Conservation (phyloP, 2,113 vertebrate genomes). For the Catharus minimus region DNA sequence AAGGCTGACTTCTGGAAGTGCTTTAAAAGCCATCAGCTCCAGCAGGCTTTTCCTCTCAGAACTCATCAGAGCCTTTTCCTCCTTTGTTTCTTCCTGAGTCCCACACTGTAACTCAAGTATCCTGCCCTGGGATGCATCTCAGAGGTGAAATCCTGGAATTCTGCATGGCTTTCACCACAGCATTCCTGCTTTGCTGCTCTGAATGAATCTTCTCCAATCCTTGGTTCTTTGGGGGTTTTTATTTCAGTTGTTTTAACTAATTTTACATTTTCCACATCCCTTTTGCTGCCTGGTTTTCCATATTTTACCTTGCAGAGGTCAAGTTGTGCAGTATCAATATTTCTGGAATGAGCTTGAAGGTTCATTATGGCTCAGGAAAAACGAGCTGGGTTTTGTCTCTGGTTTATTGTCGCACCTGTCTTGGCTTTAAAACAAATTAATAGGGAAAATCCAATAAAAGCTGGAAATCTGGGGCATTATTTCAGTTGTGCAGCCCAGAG, state of each 20-base stretch:
- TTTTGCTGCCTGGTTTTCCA: fast-evolving
- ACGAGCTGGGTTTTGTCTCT: neutral
- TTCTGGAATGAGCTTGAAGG: neutral
- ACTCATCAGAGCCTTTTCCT: neutral
- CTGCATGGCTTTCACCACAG: neutral
- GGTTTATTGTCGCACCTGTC: fast-evolving
- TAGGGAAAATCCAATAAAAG: neutral
- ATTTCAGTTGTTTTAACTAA: neutral
- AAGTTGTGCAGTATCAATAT: fast-evolving
- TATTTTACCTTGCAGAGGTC: neutral
- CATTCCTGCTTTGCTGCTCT: neutral
- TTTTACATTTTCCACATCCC: neutral
- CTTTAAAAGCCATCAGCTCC: neutral
- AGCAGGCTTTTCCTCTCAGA: neutral
- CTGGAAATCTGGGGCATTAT: neutral
- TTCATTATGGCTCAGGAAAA: neutral
- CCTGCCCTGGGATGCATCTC: neutral
- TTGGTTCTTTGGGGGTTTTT: neutral
- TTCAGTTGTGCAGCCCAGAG: neutral
- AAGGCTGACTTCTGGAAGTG: slow-evolving; percentile 2
- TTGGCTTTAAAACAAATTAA: neutral
- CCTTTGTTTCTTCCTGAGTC: neutral
- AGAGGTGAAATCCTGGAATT: neutral
- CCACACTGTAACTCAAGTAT: neutral
- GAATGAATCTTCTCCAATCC: too few relatives aligned